A percentile compares a stretch with the other conserved stretches of the same genome.
Evolutionary conservation across 1,140 invertebrate species (phyloP).

Genomic region (Sarcophaga peregrina): DNA sequence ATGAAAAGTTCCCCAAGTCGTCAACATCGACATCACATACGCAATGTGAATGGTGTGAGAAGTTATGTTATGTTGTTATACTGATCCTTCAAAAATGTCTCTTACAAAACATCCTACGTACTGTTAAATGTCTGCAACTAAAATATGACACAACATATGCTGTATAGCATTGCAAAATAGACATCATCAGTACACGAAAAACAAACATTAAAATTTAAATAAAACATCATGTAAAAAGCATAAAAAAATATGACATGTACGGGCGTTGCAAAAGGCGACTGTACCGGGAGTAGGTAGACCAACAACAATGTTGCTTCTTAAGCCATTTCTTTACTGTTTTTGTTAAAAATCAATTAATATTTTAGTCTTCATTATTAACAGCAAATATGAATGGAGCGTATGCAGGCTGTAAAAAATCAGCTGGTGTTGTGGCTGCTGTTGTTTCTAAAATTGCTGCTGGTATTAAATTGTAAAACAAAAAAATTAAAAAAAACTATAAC

Average conservation of each 20-base stretch:
- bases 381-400: not conserved
- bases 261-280: not conserved
- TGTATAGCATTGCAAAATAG: not conserved
- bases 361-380: not conserved
- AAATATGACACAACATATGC: not conserved
- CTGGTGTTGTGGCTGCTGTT: not conserved
- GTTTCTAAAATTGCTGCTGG: no score
- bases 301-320: not conserved
- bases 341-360: constrained; percentile 13
- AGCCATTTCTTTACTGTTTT: not conserved
- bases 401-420: not conserved
- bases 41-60: no score
- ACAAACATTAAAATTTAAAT: not conserved
- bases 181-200: not conserved
- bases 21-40: no score
- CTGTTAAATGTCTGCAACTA: not conserved
- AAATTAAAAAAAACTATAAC: no score
- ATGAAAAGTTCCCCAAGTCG: no score
- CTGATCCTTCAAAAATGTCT: not conserved
- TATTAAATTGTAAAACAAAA: no score
- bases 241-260: not conserved
- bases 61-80: no score
- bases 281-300: not conserved
- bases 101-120: not conserved
- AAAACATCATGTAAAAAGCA: constrained; percentile 1